phyloP scores from a whole-genome alignment of 2,888 invertebrate species.

The Cataglyphis altisquamis region DNA sequence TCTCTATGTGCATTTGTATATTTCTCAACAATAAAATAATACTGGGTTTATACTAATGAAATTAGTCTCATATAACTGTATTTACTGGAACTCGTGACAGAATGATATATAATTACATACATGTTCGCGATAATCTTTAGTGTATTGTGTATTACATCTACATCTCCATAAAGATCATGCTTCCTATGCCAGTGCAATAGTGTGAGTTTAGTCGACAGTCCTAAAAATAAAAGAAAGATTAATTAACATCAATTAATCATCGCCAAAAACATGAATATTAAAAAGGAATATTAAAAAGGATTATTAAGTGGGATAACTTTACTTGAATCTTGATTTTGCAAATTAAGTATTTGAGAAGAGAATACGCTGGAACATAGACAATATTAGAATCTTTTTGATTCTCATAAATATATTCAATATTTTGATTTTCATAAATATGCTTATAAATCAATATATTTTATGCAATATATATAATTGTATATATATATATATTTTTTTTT shows the following conservation, averaged over 20 bases:
- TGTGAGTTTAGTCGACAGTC: conserved; percentile 77
- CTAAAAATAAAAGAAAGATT: conserved; percentile 73
- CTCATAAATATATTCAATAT: too few relatives aligned
- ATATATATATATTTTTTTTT: too few relatives aligned
- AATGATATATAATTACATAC: conserved; percentile 33
- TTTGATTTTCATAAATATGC: too few relatives aligned
- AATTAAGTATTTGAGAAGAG: conserved; percentile 32
- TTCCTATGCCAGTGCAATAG: conserved; percentile 8
- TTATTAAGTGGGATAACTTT: conserved; percentile 35
- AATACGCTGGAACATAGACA: conserved; percentile 39
- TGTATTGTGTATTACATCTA: conserved; percentile 32
- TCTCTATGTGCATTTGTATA: not conserved
- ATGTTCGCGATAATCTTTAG: conserved; percentile 3
- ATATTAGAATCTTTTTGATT: conserved; percentile 16
- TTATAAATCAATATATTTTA: not conserved
- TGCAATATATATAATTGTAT: not conserved
- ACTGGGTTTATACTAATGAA: conserved; percentile 16
- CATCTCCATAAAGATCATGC: not conserved
- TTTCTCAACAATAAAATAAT: conserved; percentile 16
- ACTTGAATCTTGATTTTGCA: conserved; percentile 36
- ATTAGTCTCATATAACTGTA: conserved; percentile 31
- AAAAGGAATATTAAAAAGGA: not conserved
- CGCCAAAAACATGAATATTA: not conserved
- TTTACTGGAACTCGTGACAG: conserved; percentile 28
- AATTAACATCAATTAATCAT: not conserved